phyloP scores from a whole-genome alignment of 2,888 invertebrate species.

The Eugnorisma glareosa region DNA sequence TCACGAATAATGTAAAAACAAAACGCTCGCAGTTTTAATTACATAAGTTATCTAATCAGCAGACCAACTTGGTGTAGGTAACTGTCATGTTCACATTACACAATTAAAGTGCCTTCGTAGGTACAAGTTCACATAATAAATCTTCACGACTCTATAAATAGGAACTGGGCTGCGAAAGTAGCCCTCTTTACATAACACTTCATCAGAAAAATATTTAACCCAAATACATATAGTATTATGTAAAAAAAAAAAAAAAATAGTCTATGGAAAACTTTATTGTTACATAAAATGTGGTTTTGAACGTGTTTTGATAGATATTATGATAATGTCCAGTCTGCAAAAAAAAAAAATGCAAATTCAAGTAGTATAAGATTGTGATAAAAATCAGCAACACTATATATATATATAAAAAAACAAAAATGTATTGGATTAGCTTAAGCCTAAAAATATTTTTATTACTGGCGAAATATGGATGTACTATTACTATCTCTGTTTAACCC shows the following conservation, averaged over 20 bases:
- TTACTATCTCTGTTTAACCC: neutral
- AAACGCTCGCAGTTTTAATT: neutral
- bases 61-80: neutral
- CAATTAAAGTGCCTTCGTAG: slow-evolving; percentile 29
- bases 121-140: slow-evolving; percentile 29
- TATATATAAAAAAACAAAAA: neutral
- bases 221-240: slow-evolving; percentile 37
- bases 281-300: neutral
- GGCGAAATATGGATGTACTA: neutral
- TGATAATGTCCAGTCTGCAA: neutral
- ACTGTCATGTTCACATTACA: slow-evolving; percentile 41
- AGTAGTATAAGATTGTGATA: too few species aligned
- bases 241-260: too few species aligned
- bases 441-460: too few species aligned
- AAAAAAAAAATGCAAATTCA: neutral
- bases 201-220: slow-evolving; percentile 43
- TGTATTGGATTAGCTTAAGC: neutral
- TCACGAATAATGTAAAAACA: slow-evolving; percentile 1
- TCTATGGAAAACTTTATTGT: neutral
- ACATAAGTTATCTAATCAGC: slow-evolving; percentile 13
- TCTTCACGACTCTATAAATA: slow-evolving; percentile 17
- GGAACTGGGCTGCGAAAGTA: slow-evolving; percentile 49
- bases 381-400: neutral
- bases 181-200: slow-evolving; percentile 49
- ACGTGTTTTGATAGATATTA: neutral